These are phyloP conservation scores for Hucho hucho DNA, from an alignment of 2,113 vertebrate genomes.

Conservation along the genomic window DNA sequence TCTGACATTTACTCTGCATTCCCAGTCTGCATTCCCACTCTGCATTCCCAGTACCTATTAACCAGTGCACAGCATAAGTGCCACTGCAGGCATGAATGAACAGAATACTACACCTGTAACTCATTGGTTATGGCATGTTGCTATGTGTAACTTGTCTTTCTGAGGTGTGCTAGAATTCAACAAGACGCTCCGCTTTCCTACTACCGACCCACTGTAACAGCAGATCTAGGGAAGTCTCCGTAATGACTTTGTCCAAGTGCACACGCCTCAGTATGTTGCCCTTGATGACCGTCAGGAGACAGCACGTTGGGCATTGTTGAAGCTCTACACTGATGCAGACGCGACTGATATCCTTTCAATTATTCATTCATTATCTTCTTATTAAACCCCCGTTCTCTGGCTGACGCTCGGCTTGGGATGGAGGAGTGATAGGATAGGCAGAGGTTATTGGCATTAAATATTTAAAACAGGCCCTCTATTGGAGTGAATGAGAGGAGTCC, in stretches of 20 bases:
- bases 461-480: not conserved
- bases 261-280: conserved; percentile 9
- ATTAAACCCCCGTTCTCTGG: conserved; percentile 35
- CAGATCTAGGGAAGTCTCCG: too few relatives aligned
- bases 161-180: too few relatives aligned
- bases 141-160: conserved; percentile 44
- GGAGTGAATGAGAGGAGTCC: conserved; percentile 2
- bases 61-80: conserved; percentile 34
- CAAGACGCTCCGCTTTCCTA: too few relatives aligned
- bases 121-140: conserved; percentile 17
- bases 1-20: conserved; percentile 33
- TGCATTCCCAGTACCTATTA: conserved; percentile 47
- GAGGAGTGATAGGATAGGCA: conserved; percentile 44
- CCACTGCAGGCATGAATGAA: conserved; percentile 50
- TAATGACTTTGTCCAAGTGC: conserved; percentile 4
- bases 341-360: conserved; percentile 56
- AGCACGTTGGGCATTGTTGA: not conserved
- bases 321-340: conserved; percentile 4
- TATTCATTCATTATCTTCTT: conserved; percentile 54
- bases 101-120: conserved; percentile 35
- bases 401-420: conserved; percentile 21
- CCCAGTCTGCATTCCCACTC: conserved; percentile 40
- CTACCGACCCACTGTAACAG: too few relatives aligned
- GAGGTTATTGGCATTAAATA: conserved; percentile 40
- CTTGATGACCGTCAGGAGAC: not conserved